Conservation (phyloP, 1,140 invertebrate genomes). For the Coelopa frigida region DNA sequence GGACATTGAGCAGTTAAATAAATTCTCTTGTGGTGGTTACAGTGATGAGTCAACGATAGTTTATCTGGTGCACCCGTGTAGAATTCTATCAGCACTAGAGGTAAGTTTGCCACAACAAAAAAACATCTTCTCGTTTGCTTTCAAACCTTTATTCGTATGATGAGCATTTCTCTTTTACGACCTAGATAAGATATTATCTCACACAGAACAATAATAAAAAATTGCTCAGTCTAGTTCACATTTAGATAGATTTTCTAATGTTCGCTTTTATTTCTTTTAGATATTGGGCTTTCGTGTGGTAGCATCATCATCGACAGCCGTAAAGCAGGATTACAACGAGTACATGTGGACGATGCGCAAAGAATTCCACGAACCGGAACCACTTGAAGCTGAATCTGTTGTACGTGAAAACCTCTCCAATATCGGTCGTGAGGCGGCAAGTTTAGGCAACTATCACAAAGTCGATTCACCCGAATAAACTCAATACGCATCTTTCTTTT, state of each 20-base stretch:
- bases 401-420: constrained; percentile 55
- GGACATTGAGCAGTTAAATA: constrained; percentile 69
- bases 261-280: constrained; percentile 37
- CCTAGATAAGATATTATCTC: no score
- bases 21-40: constrained; percentile 73
- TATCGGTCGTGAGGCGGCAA: constrained; percentile 49
- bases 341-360: constrained; percentile 90
- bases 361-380: constrained; percentile 75
- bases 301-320: constrained; percentile 72
- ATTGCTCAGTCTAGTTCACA: constrained; percentile 3
- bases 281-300: constrained; percentile 80
- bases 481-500: constrained; percentile 8
- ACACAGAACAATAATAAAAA: constrained; percentile 2
- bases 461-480: constrained; percentile 42
- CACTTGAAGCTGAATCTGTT: constrained; percentile 52
- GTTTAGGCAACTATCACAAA: constrained; percentile 43
- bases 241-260: constrained; percentile 10
- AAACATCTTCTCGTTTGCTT: background rate
- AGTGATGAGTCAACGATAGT: constrained; percentile 73
- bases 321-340: constrained; percentile 80
- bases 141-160: background rate
- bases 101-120: no score
- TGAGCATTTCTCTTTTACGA: background rate
- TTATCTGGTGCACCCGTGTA: constrained; percentile 77
- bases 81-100: constrained; percentile 76